phyloP scores from a whole-genome alignment of 2,888 invertebrate species.

The Hoplodrina ambigua region DNA sequence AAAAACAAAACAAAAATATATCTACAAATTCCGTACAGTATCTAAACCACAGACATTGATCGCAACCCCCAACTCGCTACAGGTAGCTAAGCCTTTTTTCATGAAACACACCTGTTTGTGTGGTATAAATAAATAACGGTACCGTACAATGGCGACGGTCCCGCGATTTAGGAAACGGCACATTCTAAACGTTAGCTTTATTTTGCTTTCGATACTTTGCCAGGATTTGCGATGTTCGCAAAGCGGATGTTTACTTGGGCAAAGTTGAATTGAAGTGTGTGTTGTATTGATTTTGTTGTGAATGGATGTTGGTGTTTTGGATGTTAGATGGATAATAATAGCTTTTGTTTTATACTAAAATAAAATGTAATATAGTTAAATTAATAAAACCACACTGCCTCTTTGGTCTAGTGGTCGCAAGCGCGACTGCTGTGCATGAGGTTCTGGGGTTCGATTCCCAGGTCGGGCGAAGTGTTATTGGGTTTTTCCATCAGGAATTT shows the following conservation, averaged over 20 bases:
- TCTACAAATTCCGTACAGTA: constrained; percentile 19
- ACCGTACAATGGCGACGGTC: constrained; percentile 53
- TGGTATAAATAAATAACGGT: constrained; percentile 76
- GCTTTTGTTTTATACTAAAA: neutral
- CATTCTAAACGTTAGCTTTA: constrained; percentile 53
- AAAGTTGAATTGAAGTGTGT: constrained; percentile 42
- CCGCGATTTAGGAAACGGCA: constrained; percentile 55
- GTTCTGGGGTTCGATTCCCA: too few species aligned
- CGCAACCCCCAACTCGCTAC: constrained; percentile 40
- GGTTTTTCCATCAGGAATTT: too few species aligned
- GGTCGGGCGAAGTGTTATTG: too few species aligned
- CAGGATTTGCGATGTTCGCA: constrained; percentile 42
- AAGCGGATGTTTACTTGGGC: constrained; percentile 28
- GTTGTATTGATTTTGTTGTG: constrained; percentile 38
- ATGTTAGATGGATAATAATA: neutral
- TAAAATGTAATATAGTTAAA: too few species aligned
- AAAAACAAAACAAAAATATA: neutral
- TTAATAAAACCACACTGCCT: too few species aligned
- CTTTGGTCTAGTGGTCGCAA: too few species aligned
- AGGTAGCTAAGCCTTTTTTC: constrained; percentile 76
- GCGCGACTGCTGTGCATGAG: too few species aligned
- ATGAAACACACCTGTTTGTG: constrained; percentile 80
- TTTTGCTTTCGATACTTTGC: constrained; percentile 52
- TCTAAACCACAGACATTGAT: constrained; percentile 59
- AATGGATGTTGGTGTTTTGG: neutral